phyloP scores from a whole-genome alignment of 1,140 invertebrate genomes.

The Papilio xuthus region DNA sequence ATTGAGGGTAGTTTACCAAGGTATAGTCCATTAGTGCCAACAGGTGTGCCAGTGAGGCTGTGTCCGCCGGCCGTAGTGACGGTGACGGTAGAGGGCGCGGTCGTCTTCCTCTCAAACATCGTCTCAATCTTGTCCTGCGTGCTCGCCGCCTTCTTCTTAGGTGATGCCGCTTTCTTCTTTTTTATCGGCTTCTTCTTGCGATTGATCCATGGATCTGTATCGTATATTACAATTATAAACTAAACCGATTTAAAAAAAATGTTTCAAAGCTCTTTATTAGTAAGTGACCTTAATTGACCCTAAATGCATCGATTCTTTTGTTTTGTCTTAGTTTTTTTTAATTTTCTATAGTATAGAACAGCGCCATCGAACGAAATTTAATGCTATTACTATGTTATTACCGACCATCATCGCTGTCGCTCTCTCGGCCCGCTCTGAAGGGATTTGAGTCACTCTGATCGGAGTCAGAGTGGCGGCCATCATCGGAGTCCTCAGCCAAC shows the following conservation, averaged over 20 bases:
- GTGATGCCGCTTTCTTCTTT: slow-evolving; percentile 84
- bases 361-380: neutral
- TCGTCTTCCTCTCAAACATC: slow-evolving; percentile 84
- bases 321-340: neutral
- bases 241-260: no score
- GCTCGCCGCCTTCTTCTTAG: slow-evolving; percentile 85
- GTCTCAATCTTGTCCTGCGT: slow-evolving; percentile 90
- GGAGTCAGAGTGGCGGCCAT: slow-evolving; percentile 85
- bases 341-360: neutral
- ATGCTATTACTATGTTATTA: slow-evolving; percentile 28
- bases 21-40: slow-evolving; percentile 78
- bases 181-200: slow-evolving; percentile 87
- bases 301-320: neutral
- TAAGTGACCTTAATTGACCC: no score
- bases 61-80: slow-evolving; percentile 59
- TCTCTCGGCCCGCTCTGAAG: slow-evolving; percentile 87
- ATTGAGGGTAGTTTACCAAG: slow-evolving; percentile 52
- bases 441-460: slow-evolving; percentile 94
- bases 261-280: no score
- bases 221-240: no score
- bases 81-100: slow-evolving; percentile 54
- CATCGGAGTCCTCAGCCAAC: slow-evolving; percentile 80
- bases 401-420: slow-evolving; percentile 89
- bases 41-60: slow-evolving; percentile 69
- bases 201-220: slow-evolving; percentile 91